Evolutionary conservation across 2,113 vertebrate species (phyloP).

Genomic region (Neomonachus schauinslandi): DNA sequence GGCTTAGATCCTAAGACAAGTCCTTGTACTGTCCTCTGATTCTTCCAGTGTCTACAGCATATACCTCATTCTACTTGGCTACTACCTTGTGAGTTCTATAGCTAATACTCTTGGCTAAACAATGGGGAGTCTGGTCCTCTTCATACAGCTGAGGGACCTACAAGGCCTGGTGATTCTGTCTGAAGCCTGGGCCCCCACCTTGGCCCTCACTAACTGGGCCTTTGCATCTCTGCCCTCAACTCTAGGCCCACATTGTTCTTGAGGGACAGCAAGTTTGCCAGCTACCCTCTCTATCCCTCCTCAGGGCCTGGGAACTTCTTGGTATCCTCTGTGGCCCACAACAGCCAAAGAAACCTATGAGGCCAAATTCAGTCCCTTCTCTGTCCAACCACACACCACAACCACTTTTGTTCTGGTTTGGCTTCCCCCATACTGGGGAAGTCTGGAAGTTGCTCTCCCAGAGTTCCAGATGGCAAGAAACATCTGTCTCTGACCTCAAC

Average conservation of each 20-base stretch:
- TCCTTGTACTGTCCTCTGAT: background rate
- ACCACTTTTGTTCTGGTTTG: background rate
- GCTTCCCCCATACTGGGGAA: background rate
- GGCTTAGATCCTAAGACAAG: background rate
- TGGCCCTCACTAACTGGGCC: background rate
- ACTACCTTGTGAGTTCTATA: background rate
- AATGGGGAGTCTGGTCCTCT: background rate
- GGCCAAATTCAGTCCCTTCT: background rate
- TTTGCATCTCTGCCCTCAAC: background rate
- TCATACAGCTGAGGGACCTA: no score
- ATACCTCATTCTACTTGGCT: background rate
- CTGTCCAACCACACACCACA: background rate
- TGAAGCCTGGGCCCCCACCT: background rate
- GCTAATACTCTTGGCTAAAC: background rate
- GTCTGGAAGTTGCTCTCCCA: background rate
- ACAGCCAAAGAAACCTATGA: background rate
- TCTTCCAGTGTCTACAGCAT: background rate
- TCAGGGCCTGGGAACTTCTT: background rate
- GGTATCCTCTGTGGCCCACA: background rate
- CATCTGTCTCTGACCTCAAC: background rate
- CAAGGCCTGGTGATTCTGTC: background rate
- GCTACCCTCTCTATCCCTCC: background rate
- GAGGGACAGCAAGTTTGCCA: background rate
- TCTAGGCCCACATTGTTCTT: background rate
- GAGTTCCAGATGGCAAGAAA: background rate